These are phyloP conservation scores for Cheilosia impressa DNA, from an alignment of 2,888 invertebrate species.

Conservation along the genomic window DNA sequence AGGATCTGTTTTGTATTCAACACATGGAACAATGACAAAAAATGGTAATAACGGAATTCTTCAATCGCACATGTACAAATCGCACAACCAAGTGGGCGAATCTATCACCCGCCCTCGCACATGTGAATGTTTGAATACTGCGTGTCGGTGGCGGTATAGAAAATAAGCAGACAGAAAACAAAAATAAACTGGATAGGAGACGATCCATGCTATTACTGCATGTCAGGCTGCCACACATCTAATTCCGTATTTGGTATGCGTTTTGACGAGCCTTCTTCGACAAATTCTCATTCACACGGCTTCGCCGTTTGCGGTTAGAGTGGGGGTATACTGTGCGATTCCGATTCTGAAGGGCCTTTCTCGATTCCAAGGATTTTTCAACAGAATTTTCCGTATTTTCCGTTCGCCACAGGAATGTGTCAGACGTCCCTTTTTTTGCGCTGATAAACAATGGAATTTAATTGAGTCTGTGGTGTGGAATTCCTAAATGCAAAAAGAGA, in stretches of 20 bases:
- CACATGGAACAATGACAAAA: conserved; percentile 73
- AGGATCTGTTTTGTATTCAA: conserved; percentile 69
- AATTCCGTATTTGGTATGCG: conserved; percentile 63
- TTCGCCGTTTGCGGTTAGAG: conserved; percentile 5
- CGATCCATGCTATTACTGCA: conserved; percentile 45
- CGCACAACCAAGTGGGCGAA: conserved; percentile 31
- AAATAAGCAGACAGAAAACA: background rate
- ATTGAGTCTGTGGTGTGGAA: conserved; percentile 62
- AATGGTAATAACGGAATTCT: conserved; percentile 75
- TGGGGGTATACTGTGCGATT: background rate
- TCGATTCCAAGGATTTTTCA: conserved; percentile 45
- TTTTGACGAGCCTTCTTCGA: conserved; percentile 57
- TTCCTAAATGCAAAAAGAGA: conserved; percentile 51
- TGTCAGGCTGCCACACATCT: conserved; percentile 57
- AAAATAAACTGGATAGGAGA: conserved; percentile 29
- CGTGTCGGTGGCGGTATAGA: background rate
- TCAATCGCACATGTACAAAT: conserved; percentile 70
- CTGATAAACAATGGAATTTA: conserved; percentile 68
- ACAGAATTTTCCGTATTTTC: conserved; percentile 43
- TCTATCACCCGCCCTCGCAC: background rate
- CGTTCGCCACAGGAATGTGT: conserved; percentile 60
- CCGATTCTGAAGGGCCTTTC: conserved; percentile 28
- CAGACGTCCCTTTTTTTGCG: conserved; percentile 40
- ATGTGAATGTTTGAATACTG: conserved; percentile 1
- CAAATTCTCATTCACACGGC: background rate